Percentiles rank a stretch among this genome's conserved stretches.
Conservation (phyloP, 2,888 invertebrate genomes). For the Tenthredo amoena region DNA sequence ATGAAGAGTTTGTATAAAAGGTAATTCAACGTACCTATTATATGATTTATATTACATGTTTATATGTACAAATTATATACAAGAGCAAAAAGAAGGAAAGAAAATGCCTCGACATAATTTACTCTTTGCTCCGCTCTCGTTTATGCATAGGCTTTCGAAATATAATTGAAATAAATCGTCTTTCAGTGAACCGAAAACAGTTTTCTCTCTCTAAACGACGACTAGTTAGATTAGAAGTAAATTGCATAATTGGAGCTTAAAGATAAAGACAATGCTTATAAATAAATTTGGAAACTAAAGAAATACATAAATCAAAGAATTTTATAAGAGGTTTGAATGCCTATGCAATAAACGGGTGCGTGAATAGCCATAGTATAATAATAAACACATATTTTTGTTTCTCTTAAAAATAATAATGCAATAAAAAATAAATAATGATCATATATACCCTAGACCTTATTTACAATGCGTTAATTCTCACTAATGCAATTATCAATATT, state of each 20-base stretch:
- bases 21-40: conserved; percentile 38
- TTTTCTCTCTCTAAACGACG: not conserved
- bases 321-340: not conserved
- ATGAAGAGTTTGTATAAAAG: conserved; percentile 41
- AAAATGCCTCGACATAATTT: conserved; percentile 9
- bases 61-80: conserved; percentile 72
- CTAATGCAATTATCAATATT: conserved; percentile 42
- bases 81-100: conserved; percentile 61
- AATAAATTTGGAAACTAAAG: not conserved
- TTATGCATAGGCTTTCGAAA: conserved; percentile 24
- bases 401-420: conserved; percentile 63
- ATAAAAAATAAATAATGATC: conserved; percentile 70
- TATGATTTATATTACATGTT: conserved; percentile 64
- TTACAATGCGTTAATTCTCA: conserved; percentile 62
- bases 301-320: not conserved
- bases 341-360: conserved; percentile 9
- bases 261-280: not conserved
- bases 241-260: conserved; percentile 2
- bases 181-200: not conserved
- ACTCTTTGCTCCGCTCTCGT: conserved; percentile 1
- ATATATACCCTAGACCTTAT: conserved; percentile 66
- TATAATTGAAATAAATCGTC: not conserved
- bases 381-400: conserved; percentile 23
- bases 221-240: not conserved
- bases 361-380: conserved; percentile 24